Evolutionary conservation across 2,113 vertebrate species (phyloP).

Genomic region (Maccullochella peelii): DNA sequence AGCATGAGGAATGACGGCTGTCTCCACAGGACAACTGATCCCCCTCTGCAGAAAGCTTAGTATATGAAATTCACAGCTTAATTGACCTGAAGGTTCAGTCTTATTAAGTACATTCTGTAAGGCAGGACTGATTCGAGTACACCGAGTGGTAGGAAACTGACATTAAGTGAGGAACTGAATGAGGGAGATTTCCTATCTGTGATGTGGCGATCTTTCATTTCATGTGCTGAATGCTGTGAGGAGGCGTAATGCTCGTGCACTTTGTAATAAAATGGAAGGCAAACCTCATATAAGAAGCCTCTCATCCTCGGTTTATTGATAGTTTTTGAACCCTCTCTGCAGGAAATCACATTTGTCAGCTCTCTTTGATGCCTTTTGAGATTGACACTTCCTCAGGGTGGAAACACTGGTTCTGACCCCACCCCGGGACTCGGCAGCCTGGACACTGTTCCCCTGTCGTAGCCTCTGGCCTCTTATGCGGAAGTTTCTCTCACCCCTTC

Average conservation of each 20-base stretch:
- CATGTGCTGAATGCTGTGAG: slow-evolving; percentile 31
- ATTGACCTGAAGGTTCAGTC: slow-evolving; percentile 34
- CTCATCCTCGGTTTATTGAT: slow-evolving; percentile 63
- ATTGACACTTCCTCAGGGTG: slow-evolving; percentile 66
- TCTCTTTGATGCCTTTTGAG: slow-evolving; percentile 61
- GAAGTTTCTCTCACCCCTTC: slow-evolving; percentile 55
- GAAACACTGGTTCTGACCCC: slow-evolving; percentile 60
- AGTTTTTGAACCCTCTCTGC: slow-evolving; percentile 42
- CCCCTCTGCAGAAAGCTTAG: slow-evolving; percentile 28
- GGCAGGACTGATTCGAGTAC: slow-evolving; percentile 34
- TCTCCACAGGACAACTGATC: slow-evolving; percentile 60
- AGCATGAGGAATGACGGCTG: slow-evolving; percentile 65
- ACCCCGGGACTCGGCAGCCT: slow-evolving; percentile 40
- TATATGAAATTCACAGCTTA: slow-evolving; percentile 42
- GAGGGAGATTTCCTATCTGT: slow-evolving; percentile 28
- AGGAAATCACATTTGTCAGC: slow-evolving; percentile 64
- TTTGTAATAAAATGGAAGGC: slow-evolving; percentile 68
- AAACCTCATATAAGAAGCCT: slow-evolving; percentile 61
- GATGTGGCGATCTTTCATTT: slow-evolving; percentile 51
- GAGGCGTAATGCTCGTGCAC: slow-evolving; percentile 47
- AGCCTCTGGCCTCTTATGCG: slow-evolving; percentile 63
- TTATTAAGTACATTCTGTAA: slow-evolving; percentile 29
- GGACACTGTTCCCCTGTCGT: slow-evolving; percentile 39
- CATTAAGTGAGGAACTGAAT: slow-evolving; percentile 16
- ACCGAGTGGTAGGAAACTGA: slow-evolving; percentile 2